phyloP scores from a whole-genome alignment of 1,140 invertebrate genomes.

The Drosophila triauraria region DNA sequence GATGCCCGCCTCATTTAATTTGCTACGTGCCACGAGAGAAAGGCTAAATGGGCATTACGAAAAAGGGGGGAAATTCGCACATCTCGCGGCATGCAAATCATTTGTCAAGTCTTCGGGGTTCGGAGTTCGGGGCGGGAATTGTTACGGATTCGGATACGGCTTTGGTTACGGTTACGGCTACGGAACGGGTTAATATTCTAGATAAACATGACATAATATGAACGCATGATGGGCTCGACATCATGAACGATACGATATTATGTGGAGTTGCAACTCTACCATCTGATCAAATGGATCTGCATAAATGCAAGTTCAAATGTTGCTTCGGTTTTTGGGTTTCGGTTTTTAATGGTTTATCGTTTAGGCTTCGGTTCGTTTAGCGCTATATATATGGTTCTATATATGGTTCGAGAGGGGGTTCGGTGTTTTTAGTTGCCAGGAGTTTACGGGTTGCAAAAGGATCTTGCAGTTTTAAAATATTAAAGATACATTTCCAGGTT shows the following conservation, averaged over 20 bases:
- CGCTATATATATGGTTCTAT: conserved; percentile 50
- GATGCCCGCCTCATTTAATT: conserved; percentile 69
- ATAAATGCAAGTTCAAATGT: conserved; percentile 83
- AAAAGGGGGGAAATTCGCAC: conserved; percentile 33
- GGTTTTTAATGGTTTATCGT: conserved; percentile 49
- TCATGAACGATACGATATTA: conserved; percentile 82
- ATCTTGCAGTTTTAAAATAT: conserved; percentile 25
- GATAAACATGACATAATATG: conserved; percentile 75
- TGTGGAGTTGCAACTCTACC: conserved; percentile 85
- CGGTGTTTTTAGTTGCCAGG: conserved; percentile 50
- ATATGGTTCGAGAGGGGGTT: conserved; percentile 26
- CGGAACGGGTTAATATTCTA: conserved; percentile 42
- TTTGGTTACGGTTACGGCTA: not conserved
- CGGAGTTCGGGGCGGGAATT: not conserved
- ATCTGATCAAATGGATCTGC: conserved; percentile 83
- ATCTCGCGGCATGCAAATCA: conserved; percentile 67
- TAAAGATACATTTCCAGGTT: conserved; percentile 40
- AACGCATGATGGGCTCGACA: conserved; percentile 77
- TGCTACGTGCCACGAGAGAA: conserved; percentile 54
- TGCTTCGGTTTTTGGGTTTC: conserved; percentile 60
- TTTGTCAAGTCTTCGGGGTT: conserved; percentile 17
- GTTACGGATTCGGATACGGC: conserved; percentile 31
- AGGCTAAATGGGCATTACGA: conserved; percentile 39
- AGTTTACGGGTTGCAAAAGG: conserved; percentile 74
- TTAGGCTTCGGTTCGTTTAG: conserved; percentile 58